These are phyloP conservation scores for Neomorphus geoffroyi DNA, from an alignment of 2,797 vertebrate genomes.

Conservation along the genomic window DNA sequence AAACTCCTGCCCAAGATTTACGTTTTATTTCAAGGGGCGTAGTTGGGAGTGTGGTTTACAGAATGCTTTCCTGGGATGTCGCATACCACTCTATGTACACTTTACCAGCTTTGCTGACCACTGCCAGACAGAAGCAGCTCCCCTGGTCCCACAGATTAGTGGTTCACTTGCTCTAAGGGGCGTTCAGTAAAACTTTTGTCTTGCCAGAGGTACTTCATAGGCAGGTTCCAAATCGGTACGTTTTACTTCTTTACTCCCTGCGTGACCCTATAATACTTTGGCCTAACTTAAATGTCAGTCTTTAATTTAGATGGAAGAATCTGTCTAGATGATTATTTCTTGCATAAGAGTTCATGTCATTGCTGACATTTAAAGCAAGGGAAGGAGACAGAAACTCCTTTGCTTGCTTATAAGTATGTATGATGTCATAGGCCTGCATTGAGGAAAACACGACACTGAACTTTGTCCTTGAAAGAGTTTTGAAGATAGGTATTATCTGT, in stretches of 20 bases:
- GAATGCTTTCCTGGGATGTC: neutral
- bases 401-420: neutral
- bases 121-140: neutral
- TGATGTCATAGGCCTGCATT: neutral
- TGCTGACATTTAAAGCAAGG: neutral
- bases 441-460: neutral
- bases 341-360: neutral
- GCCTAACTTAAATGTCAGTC: neutral
- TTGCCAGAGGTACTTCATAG: neutral
- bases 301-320: neutral
- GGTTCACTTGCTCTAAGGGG: neutral
- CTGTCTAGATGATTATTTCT: slow-evolving; percentile 7
- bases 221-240: neutral
- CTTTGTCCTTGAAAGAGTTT: slow-evolving; percentile 32
- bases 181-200: neutral
- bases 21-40: neutral
- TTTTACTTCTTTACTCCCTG: neutral
- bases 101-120: neutral
- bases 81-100: neutral
- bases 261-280: neutral
- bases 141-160: neutral
- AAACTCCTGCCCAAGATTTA: neutral
- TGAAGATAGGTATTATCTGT: neutral
- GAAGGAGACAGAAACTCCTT: neutral
- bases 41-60: neutral